Conservation (phyloP, 2,797 vertebrate species). For the Halcyon badia region DNA sequence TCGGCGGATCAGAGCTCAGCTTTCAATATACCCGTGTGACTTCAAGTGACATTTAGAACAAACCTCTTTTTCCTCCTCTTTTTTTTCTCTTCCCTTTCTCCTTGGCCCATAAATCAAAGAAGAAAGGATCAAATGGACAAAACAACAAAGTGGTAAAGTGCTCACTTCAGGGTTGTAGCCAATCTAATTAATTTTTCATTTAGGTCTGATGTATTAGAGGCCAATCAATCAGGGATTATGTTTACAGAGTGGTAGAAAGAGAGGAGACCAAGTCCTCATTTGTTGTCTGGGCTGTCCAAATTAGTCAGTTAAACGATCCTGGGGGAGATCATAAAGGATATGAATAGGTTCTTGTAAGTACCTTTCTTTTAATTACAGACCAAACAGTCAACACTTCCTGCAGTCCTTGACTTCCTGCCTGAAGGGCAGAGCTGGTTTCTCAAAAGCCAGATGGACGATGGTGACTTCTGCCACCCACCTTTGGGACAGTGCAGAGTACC, state of each 20-base stretch:
- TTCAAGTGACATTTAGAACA: conserved; percentile 68
- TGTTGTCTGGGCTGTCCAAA: conserved; percentile 81
- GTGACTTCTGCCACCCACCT: background rate
- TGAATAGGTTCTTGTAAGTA: conserved; percentile 80
- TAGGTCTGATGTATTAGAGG: conserved; percentile 85
- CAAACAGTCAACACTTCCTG: conserved; percentile 62
- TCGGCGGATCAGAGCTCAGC: background rate
- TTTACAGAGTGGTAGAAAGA: conserved; percentile 86
- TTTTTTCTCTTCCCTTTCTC: conserved; percentile 71
- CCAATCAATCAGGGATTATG: conserved; percentile 88
- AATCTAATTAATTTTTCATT: conserved; percentile 92
- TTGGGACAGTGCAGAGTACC: background rate
- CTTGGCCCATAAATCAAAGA: conserved; percentile 78
- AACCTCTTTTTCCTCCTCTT: conserved; percentile 68
- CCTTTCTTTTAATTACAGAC: conserved; percentile 85
- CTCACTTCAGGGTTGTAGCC: conserved; percentile 77
- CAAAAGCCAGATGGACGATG: conserved; percentile 2
- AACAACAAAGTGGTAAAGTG: conserved; percentile 79
- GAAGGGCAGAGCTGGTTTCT: conserved; percentile 63
- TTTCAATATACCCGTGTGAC: conserved; percentile 66
- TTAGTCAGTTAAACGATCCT: conserved; percentile 84
- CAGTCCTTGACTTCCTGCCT: conserved; percentile 60
- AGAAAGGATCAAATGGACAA: conserved; percentile 82
- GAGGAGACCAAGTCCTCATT: conserved; percentile 76
- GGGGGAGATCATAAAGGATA: conserved; percentile 81